Base-by-base conservation (phyloP, 2,113 vertebrate species). In the Zapus hudsonius region DNA sequence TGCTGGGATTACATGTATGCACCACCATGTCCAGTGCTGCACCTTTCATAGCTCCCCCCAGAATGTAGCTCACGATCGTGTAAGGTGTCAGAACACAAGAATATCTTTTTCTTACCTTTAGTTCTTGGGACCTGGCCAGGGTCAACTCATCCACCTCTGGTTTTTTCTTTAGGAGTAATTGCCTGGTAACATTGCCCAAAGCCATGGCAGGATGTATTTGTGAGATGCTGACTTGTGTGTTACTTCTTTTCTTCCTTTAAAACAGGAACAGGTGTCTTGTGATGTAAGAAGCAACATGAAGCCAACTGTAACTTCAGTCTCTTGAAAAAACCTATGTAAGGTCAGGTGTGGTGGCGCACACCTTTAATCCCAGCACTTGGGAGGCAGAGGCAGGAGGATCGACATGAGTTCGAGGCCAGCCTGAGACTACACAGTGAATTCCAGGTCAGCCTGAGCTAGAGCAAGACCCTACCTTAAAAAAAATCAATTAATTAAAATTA, bases 201-300 rank as follows among this genome's bases (percentile, higher is more conserved):
- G 29, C 42, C 52, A 66, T 31, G 57, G 4, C 15, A 17, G 47
- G n/a, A 57, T 36, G 16, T 47, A 11, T 20, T 70, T 90, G 87
- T 61, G n/a, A 87, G 91, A 27, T 59, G 38, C 15, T 92, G 40
- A 36, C 36, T 92, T 79, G 19, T 81, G 31, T 52, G 86, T 90
- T 87, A 63, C 29, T 85, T 87, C n/a, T 47, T 23, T 86, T 91
- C 33, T 75, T 40, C 52, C 70, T 67, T 91, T 93, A 33, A 84
- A 87, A 47, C 42, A 76, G 31, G 59, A 80, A 57, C 75, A 89
- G 67, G 72, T 86, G 36, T 79, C 87, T 63, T 75, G 85, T 55
- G 87, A 42, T 20, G 40, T 80, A 52, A 73, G 83, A 59, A 86
- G 61, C 19, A 84, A 23, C n/a, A 72, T 59, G 69, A 88, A 79